These are phyloP conservation scores for Pangasianodon hypophthalmus DNA, from an alignment of 2,113 vertebrate species.

Conservation along the genomic window DNA sequence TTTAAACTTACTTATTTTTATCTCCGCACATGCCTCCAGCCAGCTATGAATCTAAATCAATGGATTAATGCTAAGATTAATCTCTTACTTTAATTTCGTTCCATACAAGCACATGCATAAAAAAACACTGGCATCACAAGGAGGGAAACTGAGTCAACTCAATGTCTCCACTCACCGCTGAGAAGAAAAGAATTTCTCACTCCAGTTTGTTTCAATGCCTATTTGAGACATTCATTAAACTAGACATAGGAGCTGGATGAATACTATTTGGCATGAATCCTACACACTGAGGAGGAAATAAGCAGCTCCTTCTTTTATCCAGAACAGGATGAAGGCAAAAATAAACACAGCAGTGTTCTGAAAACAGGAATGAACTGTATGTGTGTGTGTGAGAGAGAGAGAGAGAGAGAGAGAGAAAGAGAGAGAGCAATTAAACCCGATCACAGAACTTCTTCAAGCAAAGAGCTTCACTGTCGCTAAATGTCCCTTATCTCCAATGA, in stretches of 20 bases:
- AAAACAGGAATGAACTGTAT: neutral
- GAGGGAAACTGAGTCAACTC: neutral
- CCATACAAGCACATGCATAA: neutral
- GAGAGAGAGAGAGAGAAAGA: neutral
- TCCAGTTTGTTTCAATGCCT: neutral
- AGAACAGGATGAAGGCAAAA: neutral
- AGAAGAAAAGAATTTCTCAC: neutral
- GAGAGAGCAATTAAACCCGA: neutral
- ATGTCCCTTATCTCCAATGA: slow-evolving; percentile 22
- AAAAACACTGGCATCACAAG: neutral
- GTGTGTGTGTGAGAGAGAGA: no score
- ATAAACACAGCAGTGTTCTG: neutral
- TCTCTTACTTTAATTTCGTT: neutral
- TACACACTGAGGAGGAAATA: neutral
- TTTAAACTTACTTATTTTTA: no score
- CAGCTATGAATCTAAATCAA: no score
- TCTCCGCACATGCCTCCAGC: neutral
- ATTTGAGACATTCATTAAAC: neutral
- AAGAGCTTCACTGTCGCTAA: slow-evolving; percentile 29
- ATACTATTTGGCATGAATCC: neutral
- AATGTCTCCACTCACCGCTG: neutral
- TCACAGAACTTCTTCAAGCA: slow-evolving; percentile 31
- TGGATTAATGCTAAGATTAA: neutral
- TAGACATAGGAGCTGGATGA: neutral
- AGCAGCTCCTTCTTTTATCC: neutral